phyloP scores from a whole-genome alignment of 2,113 vertebrate species.

The Passerina amoena region DNA sequence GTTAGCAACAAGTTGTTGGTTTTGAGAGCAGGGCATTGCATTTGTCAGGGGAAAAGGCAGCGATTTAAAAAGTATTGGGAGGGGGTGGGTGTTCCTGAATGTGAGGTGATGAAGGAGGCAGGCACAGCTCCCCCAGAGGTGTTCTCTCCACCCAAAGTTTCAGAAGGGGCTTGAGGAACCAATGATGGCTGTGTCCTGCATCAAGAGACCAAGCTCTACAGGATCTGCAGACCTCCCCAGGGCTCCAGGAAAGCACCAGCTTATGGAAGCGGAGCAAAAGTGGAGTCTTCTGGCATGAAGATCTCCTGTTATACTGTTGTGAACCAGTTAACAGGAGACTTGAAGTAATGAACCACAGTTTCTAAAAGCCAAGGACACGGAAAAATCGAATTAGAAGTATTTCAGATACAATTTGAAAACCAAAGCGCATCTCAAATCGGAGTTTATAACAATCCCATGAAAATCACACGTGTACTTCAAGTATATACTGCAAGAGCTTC shows the following conservation, averaged over 20 bases:
- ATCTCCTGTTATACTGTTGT: neutral
- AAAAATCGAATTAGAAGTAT: neutral
- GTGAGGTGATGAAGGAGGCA: neutral
- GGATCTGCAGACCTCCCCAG: neutral
- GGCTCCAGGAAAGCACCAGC: neutral
- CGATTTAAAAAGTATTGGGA: neutral
- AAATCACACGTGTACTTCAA: neutral
- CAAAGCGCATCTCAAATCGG: neutral
- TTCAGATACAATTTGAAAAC: neutral
- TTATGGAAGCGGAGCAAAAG: neutral
- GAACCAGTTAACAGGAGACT: neutral
- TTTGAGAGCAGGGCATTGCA: neutral
- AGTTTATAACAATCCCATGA: neutral
- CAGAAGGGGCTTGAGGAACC: neutral
- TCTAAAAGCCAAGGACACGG: neutral
- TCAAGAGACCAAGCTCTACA: neutral
- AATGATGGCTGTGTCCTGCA: neutral
- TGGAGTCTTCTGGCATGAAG: neutral
- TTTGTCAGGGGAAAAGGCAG: neutral
- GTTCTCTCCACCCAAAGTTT: neutral
- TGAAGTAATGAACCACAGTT: neutral
- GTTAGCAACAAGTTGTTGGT: neutral
- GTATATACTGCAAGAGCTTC: neutral
- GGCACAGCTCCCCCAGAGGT: neutral
- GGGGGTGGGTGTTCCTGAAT: fast-evolving